Percentiles rank a stretch among this genome's conserved stretches.
phyloP scores from a whole-genome alignment of 2,113 vertebrate genomes.

The Platysteira castanea region DNA sequence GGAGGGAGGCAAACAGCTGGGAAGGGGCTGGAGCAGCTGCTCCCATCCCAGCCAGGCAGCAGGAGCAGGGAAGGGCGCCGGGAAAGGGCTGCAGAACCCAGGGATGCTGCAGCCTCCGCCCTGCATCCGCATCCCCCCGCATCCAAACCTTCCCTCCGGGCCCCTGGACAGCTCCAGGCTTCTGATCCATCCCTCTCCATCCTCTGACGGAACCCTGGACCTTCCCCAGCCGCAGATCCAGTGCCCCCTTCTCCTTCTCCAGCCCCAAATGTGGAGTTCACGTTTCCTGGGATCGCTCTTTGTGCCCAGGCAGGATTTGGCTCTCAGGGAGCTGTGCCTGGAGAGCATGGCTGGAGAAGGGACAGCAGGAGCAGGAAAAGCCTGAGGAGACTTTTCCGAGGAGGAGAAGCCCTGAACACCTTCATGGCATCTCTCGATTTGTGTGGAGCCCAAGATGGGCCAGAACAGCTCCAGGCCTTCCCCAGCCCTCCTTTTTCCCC shows the following conservation, averaged over 20 bases:
- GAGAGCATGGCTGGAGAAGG: not conserved
- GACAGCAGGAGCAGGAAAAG: not conserved
- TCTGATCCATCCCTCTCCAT: not conserved
- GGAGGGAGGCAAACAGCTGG: not conserved
- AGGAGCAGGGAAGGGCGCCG: not conserved
- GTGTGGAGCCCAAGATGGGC: not conserved
- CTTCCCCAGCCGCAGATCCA: not conserved
- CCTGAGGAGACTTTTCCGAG: not conserved
- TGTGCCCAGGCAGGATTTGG: not conserved
- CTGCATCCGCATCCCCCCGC: rapidly evolving
- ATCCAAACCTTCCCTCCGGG: not conserved
- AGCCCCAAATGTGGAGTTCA: not conserved
- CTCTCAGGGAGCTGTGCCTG: not conserved
- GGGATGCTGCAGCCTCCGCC: not conserved
- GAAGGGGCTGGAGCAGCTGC: not conserved
- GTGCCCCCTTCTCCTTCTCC: not conserved
- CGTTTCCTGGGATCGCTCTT: not conserved
- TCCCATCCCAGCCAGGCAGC: not conserved
- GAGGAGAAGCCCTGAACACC: not conserved
- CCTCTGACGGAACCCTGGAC: not conserved
- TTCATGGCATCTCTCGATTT: not conserved
- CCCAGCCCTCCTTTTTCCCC: not conserved
- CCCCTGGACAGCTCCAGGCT: not conserved
- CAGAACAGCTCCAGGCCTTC: not conserved
- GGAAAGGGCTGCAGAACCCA: not conserved